Percentiles rank a stretch among this genome's conserved stretches.
phyloP scores from a whole-genome alignment of 64 coral and sea anemone species.

The Montipora sp. region DNA sequence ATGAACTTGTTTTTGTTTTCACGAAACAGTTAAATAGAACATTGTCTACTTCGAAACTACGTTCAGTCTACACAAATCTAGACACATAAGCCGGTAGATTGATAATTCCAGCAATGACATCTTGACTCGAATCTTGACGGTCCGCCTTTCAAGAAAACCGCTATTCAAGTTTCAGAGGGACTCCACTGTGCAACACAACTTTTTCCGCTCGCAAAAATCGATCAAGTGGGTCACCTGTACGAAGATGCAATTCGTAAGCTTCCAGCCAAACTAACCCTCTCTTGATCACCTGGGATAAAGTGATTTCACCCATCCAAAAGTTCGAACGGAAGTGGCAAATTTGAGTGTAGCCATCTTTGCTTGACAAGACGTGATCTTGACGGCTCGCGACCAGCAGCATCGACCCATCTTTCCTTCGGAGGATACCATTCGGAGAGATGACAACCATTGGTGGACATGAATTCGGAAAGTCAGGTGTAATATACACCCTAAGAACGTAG shows the following conservation, averaged over 20 bases:
- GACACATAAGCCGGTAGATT: no score
- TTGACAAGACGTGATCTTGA: constrained; percentile 27
- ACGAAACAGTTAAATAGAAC: no score
- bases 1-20: no score
- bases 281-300: constrained; percentile 51
- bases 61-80: no score
- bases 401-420: constrained; percentile 13
- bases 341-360: constrained; percentile 24
- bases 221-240: constrained; percentile 36
- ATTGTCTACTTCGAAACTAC: no score
- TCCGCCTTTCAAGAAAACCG: no score
- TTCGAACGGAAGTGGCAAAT: constrained; percentile 26
- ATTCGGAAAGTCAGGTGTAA: constrained; percentile 67
- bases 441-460: constrained; percentile 33
- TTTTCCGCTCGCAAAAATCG: neutral
- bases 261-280: constrained; percentile 56
- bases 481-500: constrained; percentile 58
- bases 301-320: constrained; percentile 29
- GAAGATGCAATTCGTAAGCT: constrained; percentile 44
- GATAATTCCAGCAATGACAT: no score
- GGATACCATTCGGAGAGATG: neutral
- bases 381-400: neutral
- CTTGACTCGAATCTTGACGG: no score
- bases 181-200: no score
- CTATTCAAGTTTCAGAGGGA: no score